phyloP scores from a whole-genome alignment of 2,113 vertebrate species.

The Apeltes quadracus region DNA sequence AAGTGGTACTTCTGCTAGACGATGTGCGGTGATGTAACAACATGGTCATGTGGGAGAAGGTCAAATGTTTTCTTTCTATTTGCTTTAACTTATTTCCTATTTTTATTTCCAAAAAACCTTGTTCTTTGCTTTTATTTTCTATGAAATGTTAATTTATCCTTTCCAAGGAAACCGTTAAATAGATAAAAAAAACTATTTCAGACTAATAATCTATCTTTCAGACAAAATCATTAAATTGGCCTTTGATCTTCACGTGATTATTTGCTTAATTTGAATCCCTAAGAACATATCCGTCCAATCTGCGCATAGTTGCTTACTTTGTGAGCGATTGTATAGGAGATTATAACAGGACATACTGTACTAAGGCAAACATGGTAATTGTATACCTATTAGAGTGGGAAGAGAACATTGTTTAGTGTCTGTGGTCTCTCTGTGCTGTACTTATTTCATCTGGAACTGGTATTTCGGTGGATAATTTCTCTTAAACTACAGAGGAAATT shows the following conservation, averaged over 20 bases:
- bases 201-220: not conserved
- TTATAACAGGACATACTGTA: slow-evolving; percentile 1
- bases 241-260: slow-evolving; percentile 23
- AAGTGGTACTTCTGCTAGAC: not conserved
- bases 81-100: not conserved
- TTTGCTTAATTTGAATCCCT: slow-evolving; percentile 2
- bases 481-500: not conserved
- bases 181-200: not conserved
- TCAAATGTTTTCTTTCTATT: not conserved
- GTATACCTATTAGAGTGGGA: slow-evolving; percentile 25
- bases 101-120: no score
- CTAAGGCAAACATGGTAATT: not conserved
- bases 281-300: slow-evolving; percentile 27
- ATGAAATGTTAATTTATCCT: not conserved
- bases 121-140: not conserved
- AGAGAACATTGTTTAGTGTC: not conserved
- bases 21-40: not conserved
- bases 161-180: not conserved
- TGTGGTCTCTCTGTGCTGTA: not conserved
- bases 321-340: not conserved
- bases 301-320: slow-evolving; percentile 18
- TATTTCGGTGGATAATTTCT: not conserved
- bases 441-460: not conserved
- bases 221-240: not conserved
- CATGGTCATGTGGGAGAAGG: not conserved